Percentiles rank a stretch among this genome's conserved stretches.
phyloP scores from a whole-genome alignment of 1,140 invertebrate species.

The Trichoplusia ni region DNA sequence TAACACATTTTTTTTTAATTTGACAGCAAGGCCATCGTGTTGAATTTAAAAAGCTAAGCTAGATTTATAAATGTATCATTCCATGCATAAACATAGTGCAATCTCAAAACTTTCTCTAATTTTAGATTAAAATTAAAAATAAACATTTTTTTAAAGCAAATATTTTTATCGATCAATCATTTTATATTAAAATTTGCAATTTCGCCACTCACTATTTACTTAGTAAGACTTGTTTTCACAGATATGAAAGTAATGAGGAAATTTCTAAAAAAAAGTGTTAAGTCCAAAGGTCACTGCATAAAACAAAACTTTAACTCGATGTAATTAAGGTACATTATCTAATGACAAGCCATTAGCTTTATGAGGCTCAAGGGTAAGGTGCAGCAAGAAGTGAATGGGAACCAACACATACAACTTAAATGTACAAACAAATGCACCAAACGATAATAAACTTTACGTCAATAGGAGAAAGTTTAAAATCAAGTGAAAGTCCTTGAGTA shows the following conservation, averaged over 20 bases:
- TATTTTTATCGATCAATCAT: slow-evolving; percentile 8
- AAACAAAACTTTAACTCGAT: background rate
- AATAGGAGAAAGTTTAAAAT: slow-evolving; percentile 31
- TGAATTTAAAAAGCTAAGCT: no score
- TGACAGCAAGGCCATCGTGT: no score
- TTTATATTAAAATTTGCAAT: slow-evolving; percentile 27
- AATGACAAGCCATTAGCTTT: slow-evolving; percentile 1
- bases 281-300: background rate
- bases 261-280: background rate
- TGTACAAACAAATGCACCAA: background rate
- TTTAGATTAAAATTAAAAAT: no score
- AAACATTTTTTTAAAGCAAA: no score
- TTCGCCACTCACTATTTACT: slow-evolving; percentile 18
- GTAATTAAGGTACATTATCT: background rate
- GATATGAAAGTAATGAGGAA: slow-evolving; percentile 56
- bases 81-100: no score
- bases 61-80: no score
- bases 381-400: slow-evolving; percentile 51
- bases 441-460: slow-evolving; percentile 16
- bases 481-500: slow-evolving; percentile 26
- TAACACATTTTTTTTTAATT: no score
- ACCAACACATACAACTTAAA: slow-evolving; percentile 45
- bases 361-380: slow-evolving; percentile 9
- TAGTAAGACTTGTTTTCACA: slow-evolving; percentile 52
- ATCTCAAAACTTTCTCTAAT: no score